Base-by-base conservation (phyloP, 2,888 invertebrate species). In the Tetragnatha montana region DNA sequence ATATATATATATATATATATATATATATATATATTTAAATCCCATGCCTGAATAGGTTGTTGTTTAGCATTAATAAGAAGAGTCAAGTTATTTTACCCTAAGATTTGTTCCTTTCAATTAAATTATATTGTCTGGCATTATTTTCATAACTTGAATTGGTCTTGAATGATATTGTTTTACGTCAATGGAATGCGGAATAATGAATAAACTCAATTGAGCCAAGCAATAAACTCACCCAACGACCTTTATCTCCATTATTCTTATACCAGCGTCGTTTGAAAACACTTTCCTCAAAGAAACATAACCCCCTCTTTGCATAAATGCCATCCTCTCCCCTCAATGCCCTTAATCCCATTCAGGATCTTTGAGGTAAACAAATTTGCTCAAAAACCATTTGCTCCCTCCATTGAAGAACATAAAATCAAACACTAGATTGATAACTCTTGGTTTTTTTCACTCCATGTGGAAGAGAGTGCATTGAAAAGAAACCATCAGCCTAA, bases 401-500 rank as follows among this genome's bases (percentile, higher is more conserved):
- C 73, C 8, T 12, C 21, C 4, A 22, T 12, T 22, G 73, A 12
- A 22, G 73, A 22, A 73, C 73, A 19, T 22, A 19, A 22, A 73
- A 73, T 17, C 60, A 60, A 60, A 60, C 17, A 12, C n/a, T 6
- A 73, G 73, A 73, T 73, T 73, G 73, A 73, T 73, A 73, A 73
- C 73, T 22, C 73, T 21, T 22, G 69, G 14, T 73, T 19, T 73
- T 73, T 73, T 73, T 73, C 73, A 73, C 19, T 19, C 22, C n/a
- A 4, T 71, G 71, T 71, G 19, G 10, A 10, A 6, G 7, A 19
- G 73, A 22, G 35, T 35, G 73, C 12, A 21, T 19, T 22, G 73
- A 73, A 81, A 81, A 70, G 70, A 47, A 81, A 21, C 35, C 60
- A 69, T 68, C 47, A 81, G 22, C 22, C n/a, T 8, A n/a, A 35